Percentiles rank a stretch among this genome's conserved stretches.
These are phyloP conservation scores for Andrena cerasifolii DNA, from an alignment of 1,140 invertebrate species.

Conservation along the genomic window DNA sequence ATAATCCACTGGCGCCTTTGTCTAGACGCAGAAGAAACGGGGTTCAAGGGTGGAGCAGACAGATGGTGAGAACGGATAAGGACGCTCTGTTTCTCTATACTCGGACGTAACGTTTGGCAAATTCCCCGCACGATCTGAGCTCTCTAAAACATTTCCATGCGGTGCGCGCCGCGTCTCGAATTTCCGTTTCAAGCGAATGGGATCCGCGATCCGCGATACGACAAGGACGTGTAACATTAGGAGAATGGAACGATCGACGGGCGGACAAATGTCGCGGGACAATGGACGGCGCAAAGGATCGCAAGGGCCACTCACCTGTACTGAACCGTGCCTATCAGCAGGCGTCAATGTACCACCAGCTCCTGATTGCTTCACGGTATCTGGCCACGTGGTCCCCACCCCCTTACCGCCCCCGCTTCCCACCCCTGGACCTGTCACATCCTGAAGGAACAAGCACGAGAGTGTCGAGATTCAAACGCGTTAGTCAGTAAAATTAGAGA, in stretches of 20 bases:
- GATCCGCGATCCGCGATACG: neutral
- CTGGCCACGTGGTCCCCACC: constrained; percentile 84
- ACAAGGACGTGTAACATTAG: constrained; percentile 9
- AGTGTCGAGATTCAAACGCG: constrained; percentile 73
- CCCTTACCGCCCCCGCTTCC: constrained; percentile 84
- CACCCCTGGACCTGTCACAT: constrained; percentile 83
- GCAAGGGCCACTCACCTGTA: constrained; percentile 88
- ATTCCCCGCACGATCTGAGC: too few species aligned
- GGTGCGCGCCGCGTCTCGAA: neutral
- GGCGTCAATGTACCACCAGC: constrained; percentile 90
- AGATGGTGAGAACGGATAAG: constrained; percentile 5
- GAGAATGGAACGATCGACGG: constrained; percentile 28
- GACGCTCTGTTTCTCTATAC: constrained; percentile 26
- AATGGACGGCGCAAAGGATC: constrained; percentile 53
- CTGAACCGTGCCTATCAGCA: constrained; percentile 96
- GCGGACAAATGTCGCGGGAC: constrained; percentile 4
- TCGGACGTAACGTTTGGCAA: neutral
- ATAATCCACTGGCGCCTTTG: constrained; percentile 78
- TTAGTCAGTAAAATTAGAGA: constrained; percentile 55
- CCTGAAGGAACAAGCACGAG: constrained; percentile 81
- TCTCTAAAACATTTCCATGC: too few species aligned
- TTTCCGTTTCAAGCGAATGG: neutral
- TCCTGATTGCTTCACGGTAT: constrained; percentile 86
- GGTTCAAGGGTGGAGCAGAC: too few species aligned
- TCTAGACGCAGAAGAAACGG: constrained; percentile 77